A percentile compares a stretch with the other conserved stretches of the same genome.
Evolutionary conservation across 2,797 vertebrate species (phyloP).

Genomic region (Chrysocyon brachyurus): DNA sequence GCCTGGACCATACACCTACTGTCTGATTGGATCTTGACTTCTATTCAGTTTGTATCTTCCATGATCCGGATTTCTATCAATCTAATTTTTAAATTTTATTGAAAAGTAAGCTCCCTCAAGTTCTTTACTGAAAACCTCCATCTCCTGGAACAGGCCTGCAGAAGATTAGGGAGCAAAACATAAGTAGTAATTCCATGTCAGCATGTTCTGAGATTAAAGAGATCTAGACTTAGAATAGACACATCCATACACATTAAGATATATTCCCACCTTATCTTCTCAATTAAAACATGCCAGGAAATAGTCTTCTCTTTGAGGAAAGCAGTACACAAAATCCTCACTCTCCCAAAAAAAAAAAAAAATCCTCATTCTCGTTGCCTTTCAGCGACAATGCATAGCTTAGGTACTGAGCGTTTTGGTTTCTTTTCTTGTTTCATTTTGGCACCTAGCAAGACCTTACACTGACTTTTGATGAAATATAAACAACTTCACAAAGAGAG

Average conservation of each 20-base stretch:
- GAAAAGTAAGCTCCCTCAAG: neutral
- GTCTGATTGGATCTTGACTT: neutral
- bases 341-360: neutral
- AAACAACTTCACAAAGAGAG: neutral
- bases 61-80: neutral
- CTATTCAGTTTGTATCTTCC: neutral
- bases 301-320: neutral
- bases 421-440: conserved; percentile 17
- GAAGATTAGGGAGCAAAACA: neutral
- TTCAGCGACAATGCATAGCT: neutral
- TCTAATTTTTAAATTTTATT: neutral
- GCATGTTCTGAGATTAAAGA: neutral
- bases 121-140: conserved; percentile 17
- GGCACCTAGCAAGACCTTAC: neutral
- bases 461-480: neutral
- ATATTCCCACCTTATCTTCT: neutral
- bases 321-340: neutral
- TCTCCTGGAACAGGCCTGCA: neutral
- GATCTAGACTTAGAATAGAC: neutral
- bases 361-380: neutral
- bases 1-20: neutral
- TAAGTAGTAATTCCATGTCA: neutral
- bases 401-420: neutral
- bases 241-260: neutral
- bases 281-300: neutral